A percentile compares a stretch with the other conserved stretches of the same genome.
Conservation (phyloP, 1,140 invertebrate genomes). For the Procambarus clarkii region DNA sequence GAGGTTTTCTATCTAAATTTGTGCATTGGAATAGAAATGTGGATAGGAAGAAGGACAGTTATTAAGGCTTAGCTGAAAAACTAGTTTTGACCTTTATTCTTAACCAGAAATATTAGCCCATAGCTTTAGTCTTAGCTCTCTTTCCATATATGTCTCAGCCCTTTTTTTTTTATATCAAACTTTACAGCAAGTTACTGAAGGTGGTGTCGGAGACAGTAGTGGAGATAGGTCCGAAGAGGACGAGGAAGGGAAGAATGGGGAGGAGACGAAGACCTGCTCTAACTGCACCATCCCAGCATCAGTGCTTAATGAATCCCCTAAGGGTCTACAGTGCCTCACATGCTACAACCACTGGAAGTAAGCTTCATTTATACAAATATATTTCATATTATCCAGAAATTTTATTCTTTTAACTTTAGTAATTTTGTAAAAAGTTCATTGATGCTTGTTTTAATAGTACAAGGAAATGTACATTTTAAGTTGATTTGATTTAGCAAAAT, state of each 20-base stretch:
- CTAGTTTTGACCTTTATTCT: too few relatives aligned
- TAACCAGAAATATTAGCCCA: too few relatives aligned
- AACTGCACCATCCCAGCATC: constrained; percentile 87
- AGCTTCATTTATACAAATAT: constrained; percentile 27
- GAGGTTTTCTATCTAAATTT: too few relatives aligned
- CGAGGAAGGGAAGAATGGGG: constrained; percentile 76
- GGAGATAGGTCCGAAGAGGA: constrained; percentile 84
- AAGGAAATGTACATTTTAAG: not conserved
- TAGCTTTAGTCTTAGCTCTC: too few relatives aligned
- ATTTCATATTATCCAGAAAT: not conserved
- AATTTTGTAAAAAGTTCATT: not conserved
- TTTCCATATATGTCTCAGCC: too few relatives aligned
- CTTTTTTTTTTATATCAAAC: not conserved
- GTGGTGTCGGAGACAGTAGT: constrained; percentile 52
- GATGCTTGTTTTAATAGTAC: too few relatives aligned
- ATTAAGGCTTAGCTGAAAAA: too few relatives aligned
- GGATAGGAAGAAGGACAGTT: too few relatives aligned
- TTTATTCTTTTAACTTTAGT: not conserved
- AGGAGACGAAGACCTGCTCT: constrained; percentile 78
- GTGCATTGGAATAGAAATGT: too few relatives aligned
- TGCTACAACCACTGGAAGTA: constrained; percentile 89
- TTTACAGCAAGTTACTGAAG: constrained; percentile 50
- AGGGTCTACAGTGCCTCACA: constrained; percentile 86
- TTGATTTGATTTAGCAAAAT: not conserved
- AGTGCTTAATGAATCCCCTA: constrained; percentile 83